Conservation (phyloP, 2,888 invertebrate species). For the Copidosoma aretas region DNA sequence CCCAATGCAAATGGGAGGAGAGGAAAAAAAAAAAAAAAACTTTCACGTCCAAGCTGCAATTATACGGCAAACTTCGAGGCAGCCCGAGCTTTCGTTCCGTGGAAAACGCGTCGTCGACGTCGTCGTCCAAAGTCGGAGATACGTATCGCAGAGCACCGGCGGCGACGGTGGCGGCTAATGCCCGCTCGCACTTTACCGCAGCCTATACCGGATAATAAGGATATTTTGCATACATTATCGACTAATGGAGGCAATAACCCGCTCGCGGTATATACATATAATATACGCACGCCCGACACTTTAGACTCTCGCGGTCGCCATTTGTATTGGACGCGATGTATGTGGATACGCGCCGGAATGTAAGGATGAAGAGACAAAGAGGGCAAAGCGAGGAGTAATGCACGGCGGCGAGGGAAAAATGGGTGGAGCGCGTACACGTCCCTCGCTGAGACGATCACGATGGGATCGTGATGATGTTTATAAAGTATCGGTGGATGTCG, state of each 20-base stretch:
- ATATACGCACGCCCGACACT: conserved; percentile 32
- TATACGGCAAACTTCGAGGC: background rate
- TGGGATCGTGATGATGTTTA: too few species aligned
- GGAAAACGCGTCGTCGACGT: conserved; percentile 1
- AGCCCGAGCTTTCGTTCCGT: background rate
- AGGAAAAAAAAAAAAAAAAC: background rate
- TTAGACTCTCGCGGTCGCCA: conserved; percentile 47
- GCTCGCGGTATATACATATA: conserved; percentile 37
- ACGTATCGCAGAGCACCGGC: conserved; percentile 39
- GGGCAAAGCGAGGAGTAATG: background rate
- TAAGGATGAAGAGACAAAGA: background rate
- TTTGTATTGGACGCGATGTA: too few species aligned
- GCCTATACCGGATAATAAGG: conserved; percentile 55
- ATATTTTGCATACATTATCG: conserved; percentile 60
- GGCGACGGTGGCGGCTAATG: conserved; percentile 30
- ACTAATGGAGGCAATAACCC: conserved; percentile 53
- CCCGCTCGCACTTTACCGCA: conserved; percentile 45
- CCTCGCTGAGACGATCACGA: too few species aligned
- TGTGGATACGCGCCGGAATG: too few species aligned
- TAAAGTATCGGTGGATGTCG: too few species aligned
- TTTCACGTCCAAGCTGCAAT: background rate
- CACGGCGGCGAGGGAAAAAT: too few species aligned
- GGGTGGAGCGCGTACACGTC: too few species aligned
- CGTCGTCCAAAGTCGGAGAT: conserved; percentile 41
- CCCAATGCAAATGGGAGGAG: background rate